Evolutionary conservation across 2,797 vertebrate genomes (phyloP).

Genomic region (Allobates femoralis): DNA sequence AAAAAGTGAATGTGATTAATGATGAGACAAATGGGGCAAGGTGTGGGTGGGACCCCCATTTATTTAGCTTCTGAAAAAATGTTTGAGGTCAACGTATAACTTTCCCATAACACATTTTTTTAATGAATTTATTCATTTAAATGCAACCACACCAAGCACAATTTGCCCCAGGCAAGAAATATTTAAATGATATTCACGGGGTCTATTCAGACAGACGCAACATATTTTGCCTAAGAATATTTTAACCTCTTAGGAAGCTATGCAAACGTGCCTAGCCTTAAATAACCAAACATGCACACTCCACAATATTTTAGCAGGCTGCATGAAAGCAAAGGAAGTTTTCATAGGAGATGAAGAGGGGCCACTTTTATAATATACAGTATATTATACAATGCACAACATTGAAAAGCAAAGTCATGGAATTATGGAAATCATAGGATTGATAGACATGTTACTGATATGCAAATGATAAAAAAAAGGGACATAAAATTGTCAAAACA

Average conservation of each 20-base stretch:
- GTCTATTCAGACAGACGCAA: slow-evolving; percentile 64
- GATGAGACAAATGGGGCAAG: slow-evolving; percentile 46
- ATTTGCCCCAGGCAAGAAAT: slow-evolving; percentile 64
- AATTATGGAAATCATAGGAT: no score
- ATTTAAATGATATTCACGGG: slow-evolving; percentile 64
- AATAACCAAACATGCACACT: slow-evolving; percentile 61
- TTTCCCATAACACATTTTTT: slow-evolving; percentile 63
- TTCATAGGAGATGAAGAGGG: slow-evolving; percentile 21
- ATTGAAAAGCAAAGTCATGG: not conserved
- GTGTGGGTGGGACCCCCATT: slow-evolving; percentile 54
- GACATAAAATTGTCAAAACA: no score
- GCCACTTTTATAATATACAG: slow-evolving; percentile 54
- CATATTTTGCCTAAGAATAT: slow-evolving; percentile 65
- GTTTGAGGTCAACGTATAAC: slow-evolving; percentile 62
- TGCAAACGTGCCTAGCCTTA: slow-evolving; percentile 62
- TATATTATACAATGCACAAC: slow-evolving; percentile 58
- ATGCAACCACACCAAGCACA: slow-evolving; percentile 63
- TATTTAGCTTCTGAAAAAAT: slow-evolving; percentile 55
- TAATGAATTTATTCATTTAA: slow-evolving; percentile 65
- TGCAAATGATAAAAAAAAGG: no score
- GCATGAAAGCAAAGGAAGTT: slow-evolving; percentile 36
- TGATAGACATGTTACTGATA: no score
- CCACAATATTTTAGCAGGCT: slow-evolving; percentile 49
- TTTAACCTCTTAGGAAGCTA: slow-evolving; percentile 63
- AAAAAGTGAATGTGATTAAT: slow-evolving; percentile 55